These are phyloP conservation scores for Siniperca knerii DNA, from an alignment of 2,113 vertebrate species.

Conservation along the genomic window DNA sequence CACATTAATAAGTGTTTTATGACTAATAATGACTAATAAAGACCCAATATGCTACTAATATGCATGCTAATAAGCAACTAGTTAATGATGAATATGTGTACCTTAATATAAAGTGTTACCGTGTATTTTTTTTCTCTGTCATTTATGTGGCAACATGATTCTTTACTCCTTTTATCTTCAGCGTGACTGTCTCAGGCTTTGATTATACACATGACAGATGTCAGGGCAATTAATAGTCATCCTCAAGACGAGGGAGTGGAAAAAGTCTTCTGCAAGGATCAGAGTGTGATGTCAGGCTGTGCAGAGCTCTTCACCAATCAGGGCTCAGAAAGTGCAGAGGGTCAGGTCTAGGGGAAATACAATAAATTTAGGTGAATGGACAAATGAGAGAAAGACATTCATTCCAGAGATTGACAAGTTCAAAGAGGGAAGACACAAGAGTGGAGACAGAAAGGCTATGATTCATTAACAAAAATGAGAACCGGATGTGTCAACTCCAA, in stretches of 20 bases:
- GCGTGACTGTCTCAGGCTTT: constrained; percentile 31
- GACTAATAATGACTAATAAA: no score
- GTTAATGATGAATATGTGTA: no score
- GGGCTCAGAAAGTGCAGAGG: constrained; percentile 17
- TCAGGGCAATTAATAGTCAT: constrained; percentile 46
- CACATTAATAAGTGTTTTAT: no score
- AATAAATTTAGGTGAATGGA: constrained; percentile 15
- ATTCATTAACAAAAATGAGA: neutral
- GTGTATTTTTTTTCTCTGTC: neutral
- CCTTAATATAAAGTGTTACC: no score
- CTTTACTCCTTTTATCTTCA: constrained; percentile 24
- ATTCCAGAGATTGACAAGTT: constrained; percentile 22
- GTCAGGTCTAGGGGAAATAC: constrained; percentile 22
- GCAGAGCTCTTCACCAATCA: constrained; percentile 35
- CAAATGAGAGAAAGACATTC: constrained; percentile 17
- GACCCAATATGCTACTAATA: no score
- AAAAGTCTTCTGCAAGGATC: neutral
- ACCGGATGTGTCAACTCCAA: constrained; percentile 18
- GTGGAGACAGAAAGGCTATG: neutral
- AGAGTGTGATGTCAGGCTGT: constrained; percentile 22
- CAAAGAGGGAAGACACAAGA: neutral
- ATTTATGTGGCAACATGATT: constrained; percentile 2
- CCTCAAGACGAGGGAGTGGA: neutral
- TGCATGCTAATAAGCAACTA: no score
- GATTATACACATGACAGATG: constrained; percentile 41